These are phyloP conservation scores for Diarsia brunnea DNA, from an alignment of 2,888 invertebrate species.

Conservation along the genomic window DNA sequence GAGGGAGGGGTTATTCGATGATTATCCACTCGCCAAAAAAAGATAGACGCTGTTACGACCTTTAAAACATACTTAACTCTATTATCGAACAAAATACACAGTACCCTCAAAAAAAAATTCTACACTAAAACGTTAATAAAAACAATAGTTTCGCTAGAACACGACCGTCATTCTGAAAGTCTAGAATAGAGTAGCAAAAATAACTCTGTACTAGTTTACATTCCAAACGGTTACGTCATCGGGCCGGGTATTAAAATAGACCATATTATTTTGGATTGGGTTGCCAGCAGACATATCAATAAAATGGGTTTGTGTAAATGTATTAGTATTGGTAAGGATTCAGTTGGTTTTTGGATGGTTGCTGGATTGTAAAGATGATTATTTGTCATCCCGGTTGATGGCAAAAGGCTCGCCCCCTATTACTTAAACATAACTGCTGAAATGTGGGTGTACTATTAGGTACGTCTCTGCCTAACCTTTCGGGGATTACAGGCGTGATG, in stretches of 20 bases:
- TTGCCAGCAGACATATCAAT: constrained; percentile 86
- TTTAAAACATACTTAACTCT: no score
- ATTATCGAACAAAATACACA: no score
- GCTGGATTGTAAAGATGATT: constrained; percentile 8
- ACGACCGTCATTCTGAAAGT: constrained; percentile 72
- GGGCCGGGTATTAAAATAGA: constrained; percentile 80
- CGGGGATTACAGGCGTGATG: neutral
- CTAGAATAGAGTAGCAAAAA: constrained; percentile 78
- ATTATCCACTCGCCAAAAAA: no score
- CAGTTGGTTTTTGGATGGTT: constrained; percentile 18
- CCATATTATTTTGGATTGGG: constrained; percentile 84
- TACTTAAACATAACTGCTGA: neutral
- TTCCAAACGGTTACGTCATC: constrained; percentile 84
- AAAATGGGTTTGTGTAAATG: constrained; percentile 74
- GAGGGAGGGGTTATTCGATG: no score
- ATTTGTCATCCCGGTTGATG: neutral
- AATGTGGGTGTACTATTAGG: neutral
- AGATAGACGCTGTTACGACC: no score
- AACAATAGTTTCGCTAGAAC: constrained; percentile 61
- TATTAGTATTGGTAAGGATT: constrained; percentile 54
- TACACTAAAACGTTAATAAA: constrained; percentile 40
- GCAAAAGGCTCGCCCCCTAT: neutral
- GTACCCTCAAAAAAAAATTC: neutral
- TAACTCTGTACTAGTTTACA: constrained; percentile 81
- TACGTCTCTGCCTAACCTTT: neutral